Conservation (phyloP, 2,113 vertebrate species). For the Chaetura pelagica region DNA sequence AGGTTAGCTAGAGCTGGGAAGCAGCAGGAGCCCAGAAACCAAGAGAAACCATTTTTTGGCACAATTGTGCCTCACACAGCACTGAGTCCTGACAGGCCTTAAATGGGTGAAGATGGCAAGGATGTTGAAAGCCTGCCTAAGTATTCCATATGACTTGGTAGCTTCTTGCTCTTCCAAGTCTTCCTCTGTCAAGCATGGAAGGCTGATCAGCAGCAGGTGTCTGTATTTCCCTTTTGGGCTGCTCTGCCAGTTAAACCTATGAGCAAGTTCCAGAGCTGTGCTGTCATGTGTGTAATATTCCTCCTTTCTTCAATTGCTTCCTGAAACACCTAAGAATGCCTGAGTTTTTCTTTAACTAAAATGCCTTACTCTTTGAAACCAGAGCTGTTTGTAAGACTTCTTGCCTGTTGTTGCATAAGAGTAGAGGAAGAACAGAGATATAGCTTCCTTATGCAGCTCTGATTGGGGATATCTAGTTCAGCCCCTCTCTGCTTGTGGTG, state of each 20-base stretch:
- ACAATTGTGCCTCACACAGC: rapidly evolving
- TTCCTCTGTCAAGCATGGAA: neutral
- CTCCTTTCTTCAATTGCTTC: neutral
- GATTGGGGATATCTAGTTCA: neutral
- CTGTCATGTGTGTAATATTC: neutral
- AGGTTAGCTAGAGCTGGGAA: neutral
- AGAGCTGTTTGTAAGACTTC: neutral
- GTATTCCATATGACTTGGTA: neutral
- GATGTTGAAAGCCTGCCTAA: neutral
- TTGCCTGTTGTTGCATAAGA: neutral
- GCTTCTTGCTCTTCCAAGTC: neutral
- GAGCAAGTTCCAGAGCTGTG: neutral
- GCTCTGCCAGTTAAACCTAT: neutral
- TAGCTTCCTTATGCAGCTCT: neutral
- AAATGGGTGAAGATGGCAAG: neutral
- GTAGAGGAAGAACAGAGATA: neutral
- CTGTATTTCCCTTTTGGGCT: neutral
- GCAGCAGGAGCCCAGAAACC: neutral
- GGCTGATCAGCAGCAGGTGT: neutral
- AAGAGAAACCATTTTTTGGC: neutral
- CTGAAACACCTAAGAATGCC: neutral
- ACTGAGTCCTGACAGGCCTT: neutral
- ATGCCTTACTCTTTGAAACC: neutral
- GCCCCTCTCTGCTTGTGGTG: neutral
- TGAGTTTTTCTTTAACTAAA: neutral